Evolutionary conservation across 1,140 invertebrate species (phyloP).

Genomic region (Coelopa frigida): DNA sequence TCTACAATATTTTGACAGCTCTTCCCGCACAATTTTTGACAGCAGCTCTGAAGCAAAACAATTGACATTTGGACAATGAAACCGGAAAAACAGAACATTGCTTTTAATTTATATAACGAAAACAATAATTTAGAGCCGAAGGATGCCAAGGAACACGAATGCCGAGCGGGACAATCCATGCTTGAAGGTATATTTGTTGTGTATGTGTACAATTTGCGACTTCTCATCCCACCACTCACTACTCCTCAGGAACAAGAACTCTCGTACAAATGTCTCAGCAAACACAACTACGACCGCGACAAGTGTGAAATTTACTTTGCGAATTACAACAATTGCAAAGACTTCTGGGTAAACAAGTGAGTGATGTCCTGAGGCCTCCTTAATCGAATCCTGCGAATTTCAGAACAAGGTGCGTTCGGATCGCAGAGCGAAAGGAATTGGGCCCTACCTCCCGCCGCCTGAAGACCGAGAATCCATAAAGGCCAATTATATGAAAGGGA

Average conservation of each 20-base stretch:
- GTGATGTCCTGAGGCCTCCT: no score
- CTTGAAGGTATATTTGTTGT: constrained; percentile 24
- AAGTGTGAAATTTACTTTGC: constrained; percentile 56
- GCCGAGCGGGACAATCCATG: constrained; percentile 44
- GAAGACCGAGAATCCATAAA: constrained; percentile 36
- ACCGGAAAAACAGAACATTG: no score
- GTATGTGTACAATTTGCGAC: background rate
- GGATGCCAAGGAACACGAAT: constrained; percentile 42
- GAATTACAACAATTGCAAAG: constrained; percentile 59
- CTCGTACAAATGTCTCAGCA: constrained; percentile 53
- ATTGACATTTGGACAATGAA: no score
- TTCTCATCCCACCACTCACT: background rate
- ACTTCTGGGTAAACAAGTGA: constrained; percentile 50
- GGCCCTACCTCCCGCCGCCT: constrained; percentile 29
- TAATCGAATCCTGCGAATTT: background rate
- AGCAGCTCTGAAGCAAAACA: no score
- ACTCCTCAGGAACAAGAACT: constrained; percentile 51
- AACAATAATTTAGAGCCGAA: no score
- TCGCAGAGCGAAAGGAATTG: constrained; percentile 31
- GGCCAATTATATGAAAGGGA: constrained; percentile 37
- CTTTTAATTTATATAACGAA: no score
- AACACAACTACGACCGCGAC: constrained; percentile 53
- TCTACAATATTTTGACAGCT: no score
- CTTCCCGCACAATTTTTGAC: no score
- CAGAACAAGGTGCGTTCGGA: constrained; percentile 38